Percentiles rank a stretch among this genome's conserved stretches.
Evolutionary conservation across 1,140 invertebrate species (phyloP).

Genomic region (Drosophila azteca): DNA sequence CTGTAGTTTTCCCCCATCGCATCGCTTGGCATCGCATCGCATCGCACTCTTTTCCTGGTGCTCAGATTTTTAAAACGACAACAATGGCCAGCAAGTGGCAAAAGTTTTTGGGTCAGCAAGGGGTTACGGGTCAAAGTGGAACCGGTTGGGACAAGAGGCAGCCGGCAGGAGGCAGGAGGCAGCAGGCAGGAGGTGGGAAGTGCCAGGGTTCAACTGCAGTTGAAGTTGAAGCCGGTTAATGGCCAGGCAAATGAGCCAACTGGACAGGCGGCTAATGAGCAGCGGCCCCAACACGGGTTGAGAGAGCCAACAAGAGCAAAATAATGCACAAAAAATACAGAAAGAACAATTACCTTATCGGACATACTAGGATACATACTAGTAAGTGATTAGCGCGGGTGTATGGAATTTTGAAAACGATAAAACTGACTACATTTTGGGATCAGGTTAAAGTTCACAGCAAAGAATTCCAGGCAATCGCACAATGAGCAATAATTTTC

Average conservation of each 20-base stretch:
- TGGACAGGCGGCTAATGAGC: slow-evolving; percentile 73
- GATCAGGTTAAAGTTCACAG: too few species aligned
- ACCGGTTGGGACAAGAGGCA: neutral
- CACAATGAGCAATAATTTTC: too few species aligned
- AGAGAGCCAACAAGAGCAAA: too few species aligned
- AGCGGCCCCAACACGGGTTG: slow-evolving; percentile 19
- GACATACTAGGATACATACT: too few species aligned
- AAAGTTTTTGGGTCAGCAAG: slow-evolving; percentile 61
- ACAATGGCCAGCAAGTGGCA: slow-evolving; percentile 71
- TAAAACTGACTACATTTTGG: too few species aligned
- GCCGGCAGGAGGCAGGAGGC: neutral
- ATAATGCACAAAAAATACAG: neutral
- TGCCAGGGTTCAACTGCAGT: slow-evolving; percentile 16
- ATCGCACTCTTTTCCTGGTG: neutral
- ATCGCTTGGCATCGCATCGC: slow-evolving; percentile 7
- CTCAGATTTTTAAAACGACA: slow-evolving; percentile 61
- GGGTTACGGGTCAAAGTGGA: slow-evolving; percentile 47
- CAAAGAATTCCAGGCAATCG: neutral
- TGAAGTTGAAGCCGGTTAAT: slow-evolving; percentile 67
- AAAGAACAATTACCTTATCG: neutral
- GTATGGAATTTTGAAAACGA: too few species aligned
- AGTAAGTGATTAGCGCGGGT: too few species aligned
- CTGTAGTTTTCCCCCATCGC: slow-evolving; percentile 44
- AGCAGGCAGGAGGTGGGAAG: neutral
- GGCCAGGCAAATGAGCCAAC: slow-evolving; percentile 71